Base-by-base conservation (phyloP, 2,888 invertebrate genomes). In the Xestia sexstrigata region DNA sequence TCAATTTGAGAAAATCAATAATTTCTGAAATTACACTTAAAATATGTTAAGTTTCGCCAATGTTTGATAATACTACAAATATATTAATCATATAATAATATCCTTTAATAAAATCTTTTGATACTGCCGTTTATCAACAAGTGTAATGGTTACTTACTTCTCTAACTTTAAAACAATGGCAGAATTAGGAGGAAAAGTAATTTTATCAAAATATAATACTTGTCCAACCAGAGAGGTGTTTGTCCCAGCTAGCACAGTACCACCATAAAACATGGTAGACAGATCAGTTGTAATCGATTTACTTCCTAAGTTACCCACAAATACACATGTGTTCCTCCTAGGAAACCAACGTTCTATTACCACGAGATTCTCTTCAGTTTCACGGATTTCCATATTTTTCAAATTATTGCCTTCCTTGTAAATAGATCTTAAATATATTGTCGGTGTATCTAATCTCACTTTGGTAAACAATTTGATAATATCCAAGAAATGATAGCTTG, bases 291-390 rank as follows among this genome's bases (percentile, higher is more conserved):
- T 97, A 60, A 98, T 97, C 30, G 97, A 94, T 15, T 92, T 92
- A 60, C 92, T 95, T 0, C 98, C 98, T 5, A 98, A 96, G 95
- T 98, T 98, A 2, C 98, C 97, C 0, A 98, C 97, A 79, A 98
- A 97, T 0, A 98, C 98, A 90, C 98, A 98, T 0, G 98, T 97
- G 90, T 98, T 98, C 78, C 98, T 97, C 26, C 98, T 97, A 0
- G 98, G 98, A 93, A 98, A 98, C 97, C 98, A 98, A 67, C 98
- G 97, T 91, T 98, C 98, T 69, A 98, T 94, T 30, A 98, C 97
- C 5, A 98, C 95, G 67, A 98, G 96, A 89, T 98, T 97, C 66
- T 97, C 97, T 60, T 97, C 96, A 45, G 97, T 97, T 90, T 97
- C 97, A 79, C 98, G 97, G 73, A 98, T 96, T 87, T 97, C 97